Percentiles rank a stretch among this genome's conserved stretches.
Conservation (phyloP, 2,797 vertebrate genomes). For the Pangasius macronema region DNA sequence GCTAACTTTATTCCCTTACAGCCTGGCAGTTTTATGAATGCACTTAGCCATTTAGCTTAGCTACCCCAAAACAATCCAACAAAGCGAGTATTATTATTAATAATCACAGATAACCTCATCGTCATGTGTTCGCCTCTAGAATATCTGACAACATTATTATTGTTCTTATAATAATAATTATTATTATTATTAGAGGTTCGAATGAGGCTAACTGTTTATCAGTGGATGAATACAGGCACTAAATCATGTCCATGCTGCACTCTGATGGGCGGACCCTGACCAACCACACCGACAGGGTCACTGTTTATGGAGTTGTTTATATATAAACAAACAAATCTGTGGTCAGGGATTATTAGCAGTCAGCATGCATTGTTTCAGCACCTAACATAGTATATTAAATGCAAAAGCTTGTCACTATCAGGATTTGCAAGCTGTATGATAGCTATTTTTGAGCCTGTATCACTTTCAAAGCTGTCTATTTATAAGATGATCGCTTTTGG, state of each 20-base stretch:
- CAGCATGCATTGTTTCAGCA: neutral
- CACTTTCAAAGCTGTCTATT: neutral
- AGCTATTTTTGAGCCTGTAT: neutral
- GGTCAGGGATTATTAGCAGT: neutral
- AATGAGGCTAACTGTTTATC: neutral
- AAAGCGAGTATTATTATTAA: neutral
- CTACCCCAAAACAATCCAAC: neutral
- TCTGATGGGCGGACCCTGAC: constrained; percentile 5
- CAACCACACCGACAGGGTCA: neutral
- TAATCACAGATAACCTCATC: neutral
- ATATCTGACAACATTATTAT: neutral
- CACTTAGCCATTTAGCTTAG: too few species aligned
- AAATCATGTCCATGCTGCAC: neutral
- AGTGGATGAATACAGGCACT: neutral
- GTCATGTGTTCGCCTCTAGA: neutral
- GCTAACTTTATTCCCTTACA: constrained; percentile 19
- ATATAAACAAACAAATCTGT: too few species aligned
- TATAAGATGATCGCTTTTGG: neutral
- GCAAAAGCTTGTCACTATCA: neutral
- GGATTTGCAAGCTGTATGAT: neutral
- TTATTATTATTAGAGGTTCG: too few species aligned
- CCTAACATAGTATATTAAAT: too few species aligned
- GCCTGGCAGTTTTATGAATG: neutral
- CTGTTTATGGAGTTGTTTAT: neutral
- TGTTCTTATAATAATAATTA: neutral